Conservation (phyloP, 2,888 invertebrate genomes). For the Galerucella calmariensis region DNA sequence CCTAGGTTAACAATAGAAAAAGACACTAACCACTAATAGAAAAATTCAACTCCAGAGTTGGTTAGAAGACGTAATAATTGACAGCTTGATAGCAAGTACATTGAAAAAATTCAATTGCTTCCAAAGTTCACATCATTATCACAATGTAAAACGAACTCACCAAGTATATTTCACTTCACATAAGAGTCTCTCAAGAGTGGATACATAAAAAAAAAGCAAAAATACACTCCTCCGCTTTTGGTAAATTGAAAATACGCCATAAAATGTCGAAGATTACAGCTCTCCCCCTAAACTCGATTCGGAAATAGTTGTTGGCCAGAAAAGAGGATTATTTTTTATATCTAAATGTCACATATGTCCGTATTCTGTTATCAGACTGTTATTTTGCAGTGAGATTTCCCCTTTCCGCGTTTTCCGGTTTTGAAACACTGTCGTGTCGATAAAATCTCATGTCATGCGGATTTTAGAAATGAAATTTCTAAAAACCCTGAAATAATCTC, state of each 20-base stretch:
- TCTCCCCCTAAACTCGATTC: conserved; percentile 36
- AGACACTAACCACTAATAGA: too few relatives aligned
- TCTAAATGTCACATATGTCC: conserved; percentile 61
- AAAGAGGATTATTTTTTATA: conserved; percentile 62
- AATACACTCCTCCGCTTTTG: conserved; percentile 32
- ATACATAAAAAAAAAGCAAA: conserved; percentile 29
- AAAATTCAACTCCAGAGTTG: too few relatives aligned
- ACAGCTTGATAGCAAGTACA: background rate
- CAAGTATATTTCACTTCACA: conserved; percentile 18
- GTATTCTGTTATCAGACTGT: conserved; percentile 51
- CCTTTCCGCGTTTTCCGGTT: conserved; percentile 33
- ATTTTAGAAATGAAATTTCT: conserved; percentile 35
- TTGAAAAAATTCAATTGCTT: background rate
- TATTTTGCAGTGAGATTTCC: conserved; percentile 43
- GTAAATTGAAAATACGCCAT: conserved; percentile 35
- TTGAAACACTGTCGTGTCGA: conserved; percentile 27
- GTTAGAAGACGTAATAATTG: too few relatives aligned
- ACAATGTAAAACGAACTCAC: conserved; percentile 13
- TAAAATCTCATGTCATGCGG: conserved; percentile 32
- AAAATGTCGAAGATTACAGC: conserved; percentile 40
- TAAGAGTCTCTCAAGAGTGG: conserved; percentile 14
- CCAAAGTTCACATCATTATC: background rate
- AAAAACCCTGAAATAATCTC: conserved; percentile 25
- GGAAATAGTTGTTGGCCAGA: conserved; percentile 61
- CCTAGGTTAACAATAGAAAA: too few relatives aligned